Evolutionary conservation across 2,888 invertebrate species (phyloP).

Genomic region (Agrotis puta): DNA sequence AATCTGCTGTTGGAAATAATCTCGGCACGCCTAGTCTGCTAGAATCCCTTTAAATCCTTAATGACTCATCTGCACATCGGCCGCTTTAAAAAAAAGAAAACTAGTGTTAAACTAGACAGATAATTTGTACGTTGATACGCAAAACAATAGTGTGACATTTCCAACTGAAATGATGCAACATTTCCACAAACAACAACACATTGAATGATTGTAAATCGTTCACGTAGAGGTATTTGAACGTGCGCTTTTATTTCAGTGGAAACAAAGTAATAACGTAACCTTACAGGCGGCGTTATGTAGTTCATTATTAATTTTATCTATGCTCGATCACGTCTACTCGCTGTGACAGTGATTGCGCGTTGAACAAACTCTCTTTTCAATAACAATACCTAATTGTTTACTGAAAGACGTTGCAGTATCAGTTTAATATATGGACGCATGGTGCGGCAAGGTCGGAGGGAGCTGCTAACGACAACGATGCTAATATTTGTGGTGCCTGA

Average conservation of each 20-base stretch:
- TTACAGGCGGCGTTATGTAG: slow-evolving; percentile 38
- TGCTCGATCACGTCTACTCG: slow-evolving; percentile 62
- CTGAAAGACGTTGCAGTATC: slow-evolving; percentile 72
- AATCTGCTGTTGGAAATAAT: no score
- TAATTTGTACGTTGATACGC: no score
- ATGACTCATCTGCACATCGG: no score
- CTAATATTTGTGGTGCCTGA: slow-evolving; percentile 87
- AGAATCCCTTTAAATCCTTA: no score
- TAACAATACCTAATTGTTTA: slow-evolving; percentile 76
- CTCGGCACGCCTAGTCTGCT: no score
- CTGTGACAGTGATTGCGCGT: slow-evolving; percentile 55
- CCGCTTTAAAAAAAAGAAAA: no score
- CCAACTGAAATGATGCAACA: slow-evolving; percentile 8
- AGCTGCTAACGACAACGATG: slow-evolving; percentile 83
- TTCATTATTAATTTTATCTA: slow-evolving; percentile 59
- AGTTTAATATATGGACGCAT: slow-evolving; percentile 80
- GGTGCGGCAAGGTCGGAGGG: slow-evolving; percentile 81
- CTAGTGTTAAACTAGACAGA: no score
- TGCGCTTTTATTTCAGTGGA: slow-evolving; percentile 43
- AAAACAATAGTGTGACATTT: slow-evolving; percentile 10
- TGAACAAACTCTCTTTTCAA: slow-evolving; percentile 73
- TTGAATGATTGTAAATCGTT: slow-evolving; percentile 20
- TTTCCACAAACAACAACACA: slow-evolving; percentile 25
- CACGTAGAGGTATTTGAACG: slow-evolving; percentile 26
- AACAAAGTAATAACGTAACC: slow-evolving; percentile 46